Evolutionary conservation across 2,888 invertebrate species (phyloP), one percentile per base, ranked within the genome.

Genomic region (Odontothrips loti): DNA sequence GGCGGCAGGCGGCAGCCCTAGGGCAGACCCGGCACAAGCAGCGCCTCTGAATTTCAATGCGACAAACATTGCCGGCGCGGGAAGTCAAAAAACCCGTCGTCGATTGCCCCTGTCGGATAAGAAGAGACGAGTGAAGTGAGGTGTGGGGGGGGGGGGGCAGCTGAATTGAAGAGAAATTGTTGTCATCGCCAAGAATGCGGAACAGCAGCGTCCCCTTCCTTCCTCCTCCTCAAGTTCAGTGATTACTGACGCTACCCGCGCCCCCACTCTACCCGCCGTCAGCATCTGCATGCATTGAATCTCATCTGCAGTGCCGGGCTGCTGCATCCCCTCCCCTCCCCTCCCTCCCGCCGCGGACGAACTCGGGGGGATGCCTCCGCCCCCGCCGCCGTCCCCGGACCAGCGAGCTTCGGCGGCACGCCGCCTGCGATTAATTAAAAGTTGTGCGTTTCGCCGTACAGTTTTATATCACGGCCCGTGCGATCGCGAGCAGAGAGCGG

Each of bases 241-340:
- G 23, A 68, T 23, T 68, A 68, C 68, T 23, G 6, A 6, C n/a
- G 23, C 23, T 9, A 9, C 63, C n/a, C 23, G 23, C 23, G 23
- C n/a, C 23, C 23, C 23, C 68, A 8, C 23, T 68, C 23, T 23
- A 23, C 9, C 68, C 11, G 23, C 27, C 68, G 68, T 12, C 23
- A 27, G 68, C 68, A 75, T 75, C 27, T 75, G 68, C 68, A 75
- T 75, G 23, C 68, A 75, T 75, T 75, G 68, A 75, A 75, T 75
- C 23, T 75, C 68, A 58, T 58, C 68, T 27, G 68, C 27, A 75
- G 23, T 58, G 10, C 11, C 23, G 23, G 9, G 68, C 9, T 1
- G 27, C 11, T 68, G 68, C 68, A 68, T 2, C 63, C 58, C 58
- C 9, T 9, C 1, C 3, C 8, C 17, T 11, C 48, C 48, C 48